Evolutionary conservation across 2,888 invertebrate species (phyloP).

Genomic region (Microplitis manilae): DNA sequence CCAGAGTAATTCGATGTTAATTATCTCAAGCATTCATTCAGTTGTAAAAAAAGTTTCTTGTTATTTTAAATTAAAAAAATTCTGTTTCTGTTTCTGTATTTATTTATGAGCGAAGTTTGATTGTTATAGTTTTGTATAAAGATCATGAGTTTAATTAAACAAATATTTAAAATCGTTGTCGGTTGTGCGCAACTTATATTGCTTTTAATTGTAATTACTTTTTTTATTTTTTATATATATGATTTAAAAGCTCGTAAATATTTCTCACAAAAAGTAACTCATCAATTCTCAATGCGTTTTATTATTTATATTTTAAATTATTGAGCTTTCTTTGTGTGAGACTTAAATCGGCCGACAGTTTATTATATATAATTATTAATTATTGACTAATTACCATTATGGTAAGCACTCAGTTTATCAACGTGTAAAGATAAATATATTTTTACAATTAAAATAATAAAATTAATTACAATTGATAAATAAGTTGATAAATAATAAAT

Average conservation of each 20-base stretch:
- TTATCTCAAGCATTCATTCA: neutral
- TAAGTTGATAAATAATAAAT: neutral
- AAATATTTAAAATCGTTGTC: conserved; percentile 60
- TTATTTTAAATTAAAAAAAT: conserved; percentile 31
- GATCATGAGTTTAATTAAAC: conserved; percentile 29
- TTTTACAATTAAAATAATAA: neutral
- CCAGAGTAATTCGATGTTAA: neutral
- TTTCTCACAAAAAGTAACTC: neutral
- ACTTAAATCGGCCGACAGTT: neutral
- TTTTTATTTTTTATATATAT: neutral
- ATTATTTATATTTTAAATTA: neutral
- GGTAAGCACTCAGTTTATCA: neutral
- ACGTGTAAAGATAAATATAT: neutral
- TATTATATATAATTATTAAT: neutral
- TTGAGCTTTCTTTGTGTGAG: neutral
- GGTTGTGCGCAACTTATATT: conserved; percentile 65
- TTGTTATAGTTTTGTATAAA: conserved; percentile 53
- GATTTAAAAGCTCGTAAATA: neutral
- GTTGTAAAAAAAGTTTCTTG: conserved; percentile 1
- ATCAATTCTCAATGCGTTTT: neutral
- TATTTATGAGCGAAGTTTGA: conserved; percentile 66
- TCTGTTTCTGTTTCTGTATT: conserved; percentile 51
- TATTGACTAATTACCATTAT: conserved; percentile 8
- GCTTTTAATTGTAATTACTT: conserved; percentile 29
- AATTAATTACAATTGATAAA: neutral